These are phyloP conservation scores for Lindbergichthys nudifrons DNA, from an alignment of 2,797 vertebrate genomes.

Conservation along the genomic window DNA sequence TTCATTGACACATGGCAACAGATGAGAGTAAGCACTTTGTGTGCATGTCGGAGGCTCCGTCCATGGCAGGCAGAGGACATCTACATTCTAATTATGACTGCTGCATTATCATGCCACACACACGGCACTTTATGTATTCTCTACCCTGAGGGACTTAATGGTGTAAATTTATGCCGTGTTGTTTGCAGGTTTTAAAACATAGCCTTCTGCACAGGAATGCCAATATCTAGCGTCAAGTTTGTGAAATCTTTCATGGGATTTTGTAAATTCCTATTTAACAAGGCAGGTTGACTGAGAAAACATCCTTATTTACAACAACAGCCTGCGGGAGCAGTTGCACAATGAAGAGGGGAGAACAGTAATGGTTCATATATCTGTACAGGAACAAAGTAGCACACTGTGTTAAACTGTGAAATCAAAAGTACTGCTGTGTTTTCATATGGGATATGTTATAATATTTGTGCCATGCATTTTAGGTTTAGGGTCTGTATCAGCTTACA, in stretches of 20 bases:
- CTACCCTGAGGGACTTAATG: constrained; percentile 49
- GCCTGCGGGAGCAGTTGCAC: constrained; percentile 40
- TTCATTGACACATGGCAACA: constrained; percentile 64
- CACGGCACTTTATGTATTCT: constrained; percentile 47
- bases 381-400: constrained; percentile 7
- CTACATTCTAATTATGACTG: constrained; percentile 55
- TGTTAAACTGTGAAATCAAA: constrained; percentile 32
- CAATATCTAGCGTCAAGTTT: constrained; percentile 50
- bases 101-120: constrained; percentile 61
- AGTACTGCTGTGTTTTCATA: constrained; percentile 24
- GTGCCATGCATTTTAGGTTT: constrained; percentile 20
- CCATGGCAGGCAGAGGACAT: constrained; percentile 49
- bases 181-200: constrained; percentile 60
- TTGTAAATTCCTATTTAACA: constrained; percentile 68
- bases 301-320: constrained; percentile 55
- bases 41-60: constrained; percentile 47
- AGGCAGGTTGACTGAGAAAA: constrained; percentile 57
- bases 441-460: constrained; percentile 39
- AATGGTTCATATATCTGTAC: constrained; percentile 28
- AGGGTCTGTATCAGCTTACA: neutral
- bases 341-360: constrained; percentile 24
- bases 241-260: constrained; percentile 58
- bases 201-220: constrained; percentile 41
- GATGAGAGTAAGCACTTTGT: constrained; percentile 56
- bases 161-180: constrained; percentile 60